These are phyloP conservation scores for Campaea margaritaria DNA, from an alignment of 2,888 invertebrate species.

Conservation along the genomic window DNA sequence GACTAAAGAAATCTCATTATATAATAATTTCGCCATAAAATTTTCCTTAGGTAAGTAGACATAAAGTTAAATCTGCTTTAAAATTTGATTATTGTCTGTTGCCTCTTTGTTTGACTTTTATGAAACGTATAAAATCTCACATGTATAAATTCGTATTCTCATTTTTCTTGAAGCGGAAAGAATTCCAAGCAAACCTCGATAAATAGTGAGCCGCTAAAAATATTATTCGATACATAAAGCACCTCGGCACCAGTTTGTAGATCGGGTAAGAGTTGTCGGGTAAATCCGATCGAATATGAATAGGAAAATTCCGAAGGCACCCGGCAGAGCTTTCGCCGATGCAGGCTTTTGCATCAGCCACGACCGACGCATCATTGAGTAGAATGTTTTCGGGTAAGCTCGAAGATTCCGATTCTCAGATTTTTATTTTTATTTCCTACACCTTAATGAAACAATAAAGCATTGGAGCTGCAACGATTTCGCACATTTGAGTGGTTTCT, in stretches of 20 bases:
- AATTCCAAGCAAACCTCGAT: conserved; percentile 33
- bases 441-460: conserved; percentile 24
- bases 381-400: conserved; percentile 42
- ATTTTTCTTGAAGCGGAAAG: background rate
- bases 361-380: conserved; percentile 55
- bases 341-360: conserved; percentile 57
- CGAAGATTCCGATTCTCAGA: conserved; percentile 1
- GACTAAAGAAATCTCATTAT: too few relatives aligned
- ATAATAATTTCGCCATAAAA: too few relatives aligned
- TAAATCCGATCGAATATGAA: conserved; percentile 74
- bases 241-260: conserved; percentile 59
- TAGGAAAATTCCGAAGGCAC: conserved; percentile 60
- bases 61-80: too few relatives aligned
- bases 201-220: conserved; percentile 46
- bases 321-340: conserved; percentile 52
- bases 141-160: background rate
- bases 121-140: background rate
- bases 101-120: too few relatives aligned
- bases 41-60: too few relatives aligned
- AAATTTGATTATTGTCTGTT: too few relatives aligned
- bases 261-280: conserved; percentile 62
- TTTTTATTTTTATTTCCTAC: conserved; percentile 24
- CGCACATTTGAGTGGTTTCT: too few relatives aligned
- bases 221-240: conserved; percentile 59
- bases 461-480: conserved; percentile 5